Percentiles rank a stretch among this genome's conserved stretches.
Conservation (phyloP, 2,797 vertebrate genomes). For the Rhinella marina region DNA sequence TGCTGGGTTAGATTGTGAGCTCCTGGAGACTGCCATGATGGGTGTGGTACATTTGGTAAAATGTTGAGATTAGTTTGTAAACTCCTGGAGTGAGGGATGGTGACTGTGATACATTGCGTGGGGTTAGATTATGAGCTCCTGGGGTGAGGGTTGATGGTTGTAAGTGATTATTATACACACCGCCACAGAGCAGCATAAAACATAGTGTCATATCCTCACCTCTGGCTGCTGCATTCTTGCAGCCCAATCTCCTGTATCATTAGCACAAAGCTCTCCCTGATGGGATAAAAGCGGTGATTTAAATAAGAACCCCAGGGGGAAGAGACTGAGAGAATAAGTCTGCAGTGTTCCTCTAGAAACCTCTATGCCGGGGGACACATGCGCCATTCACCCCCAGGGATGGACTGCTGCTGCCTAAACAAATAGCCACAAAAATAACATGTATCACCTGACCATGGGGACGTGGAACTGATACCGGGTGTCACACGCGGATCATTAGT, state of each 20-base stretch:
- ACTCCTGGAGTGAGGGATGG: neutral
- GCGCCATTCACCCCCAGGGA: neutral
- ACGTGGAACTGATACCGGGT: neutral
- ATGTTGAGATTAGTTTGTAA: neutral
- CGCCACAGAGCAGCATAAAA: neutral
- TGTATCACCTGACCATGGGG: neutral
- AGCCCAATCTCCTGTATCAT: neutral
- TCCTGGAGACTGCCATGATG: neutral
- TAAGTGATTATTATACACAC: neutral
- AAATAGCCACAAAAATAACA: slow-evolving; percentile 12
- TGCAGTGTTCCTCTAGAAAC: slow-evolving; percentile 1
- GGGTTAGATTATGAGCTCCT: neutral
- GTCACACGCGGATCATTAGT: neutral
- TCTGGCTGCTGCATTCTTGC: neutral
- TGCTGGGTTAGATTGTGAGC: neutral
- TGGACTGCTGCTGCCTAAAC: neutral
- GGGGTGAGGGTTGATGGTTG: neutral
- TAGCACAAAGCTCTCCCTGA: slow-evolving; percentile 1
- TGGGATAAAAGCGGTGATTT: neutral
- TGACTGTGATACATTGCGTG: neutral
- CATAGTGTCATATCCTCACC: neutral
- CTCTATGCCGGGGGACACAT: neutral
- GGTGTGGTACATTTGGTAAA: neutral
- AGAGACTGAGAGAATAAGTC: neutral
- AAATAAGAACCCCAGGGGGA: neutral